Evolutionary conservation across 2,113 vertebrate genomes (phyloP).

Genomic region (Trematomus loennbergii): DNA sequence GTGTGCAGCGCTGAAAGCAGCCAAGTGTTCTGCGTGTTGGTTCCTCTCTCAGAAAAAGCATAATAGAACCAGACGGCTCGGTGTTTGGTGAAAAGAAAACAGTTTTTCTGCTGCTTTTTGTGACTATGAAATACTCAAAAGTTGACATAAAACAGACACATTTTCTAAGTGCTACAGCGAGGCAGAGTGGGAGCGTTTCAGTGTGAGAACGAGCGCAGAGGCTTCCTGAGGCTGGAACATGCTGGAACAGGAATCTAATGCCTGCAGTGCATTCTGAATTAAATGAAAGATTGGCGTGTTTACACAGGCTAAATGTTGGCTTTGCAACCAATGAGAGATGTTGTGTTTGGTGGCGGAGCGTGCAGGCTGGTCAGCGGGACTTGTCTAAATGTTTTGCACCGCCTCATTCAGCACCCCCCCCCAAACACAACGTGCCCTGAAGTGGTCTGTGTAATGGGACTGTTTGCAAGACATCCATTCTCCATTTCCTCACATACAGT

Average conservation of each 20-base stretch:
- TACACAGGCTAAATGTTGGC: conserved; percentile 16
- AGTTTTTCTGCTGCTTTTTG: background rate
- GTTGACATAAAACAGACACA: conserved; percentile 18
- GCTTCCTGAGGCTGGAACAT: conserved; percentile 1
- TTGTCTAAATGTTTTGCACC: conserved; percentile 19
- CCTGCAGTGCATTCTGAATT: conserved; percentile 9
- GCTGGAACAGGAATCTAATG: conserved; percentile 28
- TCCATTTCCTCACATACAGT: background rate
- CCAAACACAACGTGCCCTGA: conserved; percentile 17
- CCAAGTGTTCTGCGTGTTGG: background rate
- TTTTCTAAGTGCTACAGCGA: background rate
- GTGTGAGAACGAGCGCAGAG: background rate
- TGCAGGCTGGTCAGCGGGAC: conserved; percentile 11
- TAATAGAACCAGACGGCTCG: conserved; percentile 7
- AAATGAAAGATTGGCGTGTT: conserved; percentile 33
- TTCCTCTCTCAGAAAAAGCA: background rate
- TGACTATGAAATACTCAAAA: conserved; percentile 21
- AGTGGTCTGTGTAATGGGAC: background rate
- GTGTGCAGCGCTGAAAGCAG: background rate
- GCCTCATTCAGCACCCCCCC: background rate
- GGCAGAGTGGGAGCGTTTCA: background rate
- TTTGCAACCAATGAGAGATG: conserved; percentile 29
- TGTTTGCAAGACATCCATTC: background rate
- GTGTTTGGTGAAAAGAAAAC: conserved; percentile 2
- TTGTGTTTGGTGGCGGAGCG: conserved; percentile 31